Evolutionary conservation across 2,113 vertebrate species (phyloP), one percentile per base, ranked within the genome.

Genomic region (Harpagus bidentatus): DNA sequence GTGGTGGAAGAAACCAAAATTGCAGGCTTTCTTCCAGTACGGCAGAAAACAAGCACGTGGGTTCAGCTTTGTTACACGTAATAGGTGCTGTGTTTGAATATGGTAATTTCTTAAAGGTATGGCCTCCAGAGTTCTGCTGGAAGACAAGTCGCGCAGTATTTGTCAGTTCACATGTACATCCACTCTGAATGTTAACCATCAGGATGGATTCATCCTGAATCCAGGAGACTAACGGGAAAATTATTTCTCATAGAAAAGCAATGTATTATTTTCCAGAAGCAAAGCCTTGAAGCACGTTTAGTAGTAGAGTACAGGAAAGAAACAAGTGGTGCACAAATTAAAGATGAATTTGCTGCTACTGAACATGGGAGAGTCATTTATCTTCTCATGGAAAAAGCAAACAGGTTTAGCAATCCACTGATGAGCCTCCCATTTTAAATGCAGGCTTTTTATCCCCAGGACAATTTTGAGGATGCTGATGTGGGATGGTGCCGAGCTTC

Each of bases 361-460:
- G 86, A 74, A 67, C 10, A 78, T 0, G 15, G 53, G 58, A 86
- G 88, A 79, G 77, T 56, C 40, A 17, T 90, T 93, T 86, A 42
- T 87, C 91, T 95, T 92, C 77, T 62, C 67, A 43, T 0, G 13
- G 88, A 88, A 90, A 78, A 91, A 82, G 74, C 73, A 93, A 93
- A 77, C 86, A 67, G 0, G 0, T 91, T 89, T 25, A 82, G 63
- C 91, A 94, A 93, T 65, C 42, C 36, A 7, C 34, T 4, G 29
- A 28, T 58, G 70, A 83, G 55, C 84, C 94, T 96, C 93, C 95
- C 86, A 59, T 38, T 95, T 95, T 63, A 85, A 95, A 52, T 14
- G 36, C 81, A 94, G 61, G 86, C 32, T 66, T 94, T 91, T 88
- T 74, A 74, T 91, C 95, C 83, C 58, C 65, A 17, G 81, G 66